Conservation (phyloP, 2,888 invertebrate genomes). For the Hirtodrosophila alboralis region DNA sequence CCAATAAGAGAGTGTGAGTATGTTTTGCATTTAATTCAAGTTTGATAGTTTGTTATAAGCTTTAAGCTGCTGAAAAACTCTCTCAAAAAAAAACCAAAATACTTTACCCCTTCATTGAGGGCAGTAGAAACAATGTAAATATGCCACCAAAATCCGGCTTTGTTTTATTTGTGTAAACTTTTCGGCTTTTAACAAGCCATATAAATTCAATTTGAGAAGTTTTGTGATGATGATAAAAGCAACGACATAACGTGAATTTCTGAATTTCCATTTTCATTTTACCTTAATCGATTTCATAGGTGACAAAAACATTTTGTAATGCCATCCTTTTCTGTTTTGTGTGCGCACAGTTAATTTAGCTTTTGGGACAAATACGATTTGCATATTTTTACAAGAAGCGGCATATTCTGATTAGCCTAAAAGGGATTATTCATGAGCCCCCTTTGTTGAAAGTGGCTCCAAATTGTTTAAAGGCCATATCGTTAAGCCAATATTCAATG, state of each 20-base stretch:
- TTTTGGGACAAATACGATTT: constrained; percentile 52
- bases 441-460: constrained; percentile 5
- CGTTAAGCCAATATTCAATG: constrained; percentile 55
- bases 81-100: too few species aligned
- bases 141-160: constrained; percentile 47
- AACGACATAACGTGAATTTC: background rate
- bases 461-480: constrained; percentile 49
- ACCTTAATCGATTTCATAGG: constrained; percentile 73
- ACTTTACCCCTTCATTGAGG: too few species aligned
- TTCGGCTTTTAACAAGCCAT: constrained; percentile 64
- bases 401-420: constrained; percentile 38
- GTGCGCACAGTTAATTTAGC: constrained; percentile 49
- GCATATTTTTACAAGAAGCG: constrained; percentile 58
- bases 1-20: constrained; percentile 13
- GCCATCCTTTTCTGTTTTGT: background rate
- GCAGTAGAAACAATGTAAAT: constrained; percentile 57
- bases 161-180: constrained; percentile 66
- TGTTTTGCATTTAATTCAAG: constrained; percentile 65
- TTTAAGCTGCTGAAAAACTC: constrained; percentile 50
- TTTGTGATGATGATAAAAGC: constrained; percentile 15
- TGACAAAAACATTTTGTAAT: constrained; percentile 57
- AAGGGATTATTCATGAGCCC: constrained; percentile 77
- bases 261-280: constrained; percentile 25
- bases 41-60: constrained; percentile 75
- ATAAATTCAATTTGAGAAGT: constrained; percentile 70